A percentile compares a stretch with the other conserved stretches of the same genome.
Conservation (phyloP, 1,140 invertebrate species). For the Drosophila teissieri region DNA sequence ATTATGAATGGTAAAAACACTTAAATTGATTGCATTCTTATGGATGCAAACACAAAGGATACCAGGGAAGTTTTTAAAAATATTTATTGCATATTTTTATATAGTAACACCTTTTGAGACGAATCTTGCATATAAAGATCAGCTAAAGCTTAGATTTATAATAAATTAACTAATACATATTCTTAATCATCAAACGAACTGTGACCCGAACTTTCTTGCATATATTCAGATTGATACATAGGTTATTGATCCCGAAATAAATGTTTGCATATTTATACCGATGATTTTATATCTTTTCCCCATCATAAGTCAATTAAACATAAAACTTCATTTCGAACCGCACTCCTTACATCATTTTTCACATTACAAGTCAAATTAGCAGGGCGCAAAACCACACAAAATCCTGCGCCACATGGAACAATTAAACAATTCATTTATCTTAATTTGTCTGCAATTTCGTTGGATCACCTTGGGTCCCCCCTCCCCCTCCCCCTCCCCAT, state of each 20-base stretch:
- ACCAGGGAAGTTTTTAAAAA: no score
- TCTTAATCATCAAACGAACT: no score
- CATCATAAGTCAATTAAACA: not conserved
- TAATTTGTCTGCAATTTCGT: constrained; percentile 78
- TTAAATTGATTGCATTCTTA: not conserved
- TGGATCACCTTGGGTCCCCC: constrained; percentile 35
- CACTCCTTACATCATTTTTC: constrained; percentile 20
- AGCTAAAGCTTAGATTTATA: no score
- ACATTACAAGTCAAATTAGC: constrained; percentile 71
- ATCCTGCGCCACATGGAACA: constrained; percentile 64
- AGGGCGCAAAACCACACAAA: constrained; percentile 31
- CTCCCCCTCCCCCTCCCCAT: no score
- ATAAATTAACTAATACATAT: no score
- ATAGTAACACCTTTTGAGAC: no score
- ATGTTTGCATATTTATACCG: not conserved
- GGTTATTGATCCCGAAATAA: constrained; percentile 6
- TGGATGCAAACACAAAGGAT: no score
- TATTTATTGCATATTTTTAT: no score
- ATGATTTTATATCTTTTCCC: not conserved
- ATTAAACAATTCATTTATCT: constrained; percentile 82
- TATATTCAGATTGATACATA: not conserved
- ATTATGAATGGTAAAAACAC: constrained; percentile 18
- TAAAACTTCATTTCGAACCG: not conserved
- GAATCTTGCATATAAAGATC: no score
- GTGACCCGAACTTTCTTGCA: no score